Evolutionary conservation across 2,888 invertebrate species (phyloP), one percentile per base, ranked within the genome.

Genomic region (Conops quadrifasciatus): DNA sequence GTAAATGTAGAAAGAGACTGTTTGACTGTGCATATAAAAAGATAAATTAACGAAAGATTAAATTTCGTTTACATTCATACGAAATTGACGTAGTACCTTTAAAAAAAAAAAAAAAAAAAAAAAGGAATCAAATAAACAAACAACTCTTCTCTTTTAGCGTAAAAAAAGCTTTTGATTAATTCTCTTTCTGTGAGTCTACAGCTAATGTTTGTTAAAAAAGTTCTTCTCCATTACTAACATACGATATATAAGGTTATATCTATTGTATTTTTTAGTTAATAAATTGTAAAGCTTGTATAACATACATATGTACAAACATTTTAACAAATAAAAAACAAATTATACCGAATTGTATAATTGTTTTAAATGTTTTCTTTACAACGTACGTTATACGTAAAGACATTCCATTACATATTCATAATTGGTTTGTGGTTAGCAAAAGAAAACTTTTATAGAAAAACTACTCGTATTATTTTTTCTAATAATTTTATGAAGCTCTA

Each of bases 31-130:
- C 26, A 26, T 24, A 13, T 58, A n/a, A n/a, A n/a, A n/a, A n/a
- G n/a, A n/a, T n/a, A n/a, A n/a, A n/a, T 26, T 2, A 28, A 58
- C 24, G 24, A 24, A 58, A 58, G 58, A 58, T 58, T 58, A 58
- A 28, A 58, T 58, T 58, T 58, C 58, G 4, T 49, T 24, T 58
- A 26, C 26, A 36, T 28, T 26, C 28, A 58, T 28, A 9, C 15
- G 11, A 2, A 28, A 24, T 26, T 15, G 13, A 3, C 7, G 24
- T n/a, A 19, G 24, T 21, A 56, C 13, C 13, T 11, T 24, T 3
- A 21, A 21, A 56, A 11, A 56, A 2, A 56, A 13, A 24, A 5
- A 21, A 21, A n/a, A 19, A 21, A 21, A 21, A 4, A 9, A 19
- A 24, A 21, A 21, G 5, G 24, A 21, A 13, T 56, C 24, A 56